These are phyloP conservation scores for Mimumesa dahlbomi DNA, from an alignment of 2,888 invertebrate genomes.

Conservation along the genomic window DNA sequence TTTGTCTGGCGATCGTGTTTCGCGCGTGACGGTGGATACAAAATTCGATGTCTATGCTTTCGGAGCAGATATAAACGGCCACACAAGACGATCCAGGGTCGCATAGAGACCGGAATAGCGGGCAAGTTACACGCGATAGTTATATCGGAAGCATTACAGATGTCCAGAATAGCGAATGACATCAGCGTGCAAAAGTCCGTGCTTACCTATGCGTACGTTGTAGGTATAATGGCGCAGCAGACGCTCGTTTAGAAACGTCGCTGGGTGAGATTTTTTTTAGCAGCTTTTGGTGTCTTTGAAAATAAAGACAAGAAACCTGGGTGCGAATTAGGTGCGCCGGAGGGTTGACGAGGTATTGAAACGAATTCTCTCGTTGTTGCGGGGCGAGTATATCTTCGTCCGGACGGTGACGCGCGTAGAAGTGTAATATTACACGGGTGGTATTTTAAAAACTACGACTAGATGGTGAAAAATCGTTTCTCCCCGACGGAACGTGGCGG, in stretches of 20 bases:
- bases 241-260: conserved; percentile 1
- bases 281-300: not conserved
- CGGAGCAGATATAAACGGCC: conserved; percentile 29
- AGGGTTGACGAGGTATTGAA: not conserved
- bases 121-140: conserved; percentile 13
- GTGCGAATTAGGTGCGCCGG: too few relatives aligned
- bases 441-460: not conserved
- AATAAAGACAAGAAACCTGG: too few relatives aligned
- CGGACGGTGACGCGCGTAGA: too few relatives aligned
- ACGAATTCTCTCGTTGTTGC: not conserved
- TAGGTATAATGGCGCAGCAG: not conserved
- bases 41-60: conserved; percentile 16
- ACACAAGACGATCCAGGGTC: conserved; percentile 61
- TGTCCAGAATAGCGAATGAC: conserved; percentile 69
- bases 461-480: conserved; percentile 25
- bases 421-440: conserved; percentile 10
- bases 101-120: conserved; percentile 64
- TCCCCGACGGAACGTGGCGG: not conserved
- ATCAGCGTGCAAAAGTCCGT: conserved; percentile 58
- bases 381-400: too few relatives aligned
- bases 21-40: not conserved
- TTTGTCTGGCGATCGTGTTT: conserved; percentile 4
- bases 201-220: conserved; percentile 17
- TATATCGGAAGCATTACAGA: conserved; percentile 58
- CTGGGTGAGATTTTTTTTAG: not conserved